Evolutionary conservation across 2,113 vertebrate genomes (phyloP).

Genomic region (Peromyscus leucopus): DNA sequence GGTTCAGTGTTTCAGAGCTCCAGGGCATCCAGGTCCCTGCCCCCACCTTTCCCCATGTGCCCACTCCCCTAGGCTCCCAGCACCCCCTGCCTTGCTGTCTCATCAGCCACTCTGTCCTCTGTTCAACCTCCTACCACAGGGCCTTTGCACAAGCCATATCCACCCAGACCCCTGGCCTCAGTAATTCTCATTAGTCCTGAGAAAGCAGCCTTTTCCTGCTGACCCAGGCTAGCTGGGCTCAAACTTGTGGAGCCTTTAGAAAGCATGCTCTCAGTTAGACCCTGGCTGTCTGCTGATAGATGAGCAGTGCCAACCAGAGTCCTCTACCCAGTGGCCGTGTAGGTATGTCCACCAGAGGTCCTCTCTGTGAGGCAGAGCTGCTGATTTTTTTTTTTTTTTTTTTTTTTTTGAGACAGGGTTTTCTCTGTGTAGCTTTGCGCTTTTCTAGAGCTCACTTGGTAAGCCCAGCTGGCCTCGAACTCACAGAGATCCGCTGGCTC

Average conservation of each 20-base stretch:
- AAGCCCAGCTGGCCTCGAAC: too few relatives aligned
- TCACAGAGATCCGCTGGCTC: too few relatives aligned
- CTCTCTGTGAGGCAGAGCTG: background rate
- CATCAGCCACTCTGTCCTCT: background rate
- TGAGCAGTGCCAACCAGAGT: background rate
- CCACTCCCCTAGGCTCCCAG: background rate
- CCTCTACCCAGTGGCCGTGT: background rate
- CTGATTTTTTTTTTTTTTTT: too few relatives aligned
- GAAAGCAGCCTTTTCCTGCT: background rate
- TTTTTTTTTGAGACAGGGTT: too few relatives aligned
- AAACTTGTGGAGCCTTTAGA: background rate
- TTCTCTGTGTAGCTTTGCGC: too few relatives aligned
- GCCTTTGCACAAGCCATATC: background rate
- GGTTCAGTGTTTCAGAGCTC: background rate
- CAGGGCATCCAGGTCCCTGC: background rate
- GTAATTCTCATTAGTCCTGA: background rate
- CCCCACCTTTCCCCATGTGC: background rate
- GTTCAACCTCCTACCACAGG: too few relatives aligned
- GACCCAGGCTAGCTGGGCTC: background rate
- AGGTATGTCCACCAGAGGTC: background rate
- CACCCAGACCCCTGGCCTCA: background rate
- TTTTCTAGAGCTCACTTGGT: too few relatives aligned
- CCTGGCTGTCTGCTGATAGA: background rate
- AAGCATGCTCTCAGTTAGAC: background rate
- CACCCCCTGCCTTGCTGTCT: background rate